Conservation (phyloP, 2,797 vertebrate genomes). For the Poecilia picta region DNA sequence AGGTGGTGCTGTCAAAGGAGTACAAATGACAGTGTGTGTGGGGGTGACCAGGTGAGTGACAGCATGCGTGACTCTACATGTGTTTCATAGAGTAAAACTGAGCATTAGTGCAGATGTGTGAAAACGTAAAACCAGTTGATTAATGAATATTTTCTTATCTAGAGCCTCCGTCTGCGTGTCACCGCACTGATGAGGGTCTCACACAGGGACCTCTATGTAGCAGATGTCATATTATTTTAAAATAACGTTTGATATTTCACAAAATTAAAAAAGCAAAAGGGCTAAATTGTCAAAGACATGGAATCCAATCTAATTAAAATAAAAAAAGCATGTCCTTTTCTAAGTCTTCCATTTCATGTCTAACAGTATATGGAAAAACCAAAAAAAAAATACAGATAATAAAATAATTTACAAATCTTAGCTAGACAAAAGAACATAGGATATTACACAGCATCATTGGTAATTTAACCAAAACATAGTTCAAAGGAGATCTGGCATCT, state of each 20-base stretch:
- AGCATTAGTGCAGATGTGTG: slow-evolving; percentile 31
- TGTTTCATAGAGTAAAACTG: slow-evolving; percentile 14
- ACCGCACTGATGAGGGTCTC: background rate
- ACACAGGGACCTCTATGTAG: background rate
- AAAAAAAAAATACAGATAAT: background rate
- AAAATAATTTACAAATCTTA: background rate
- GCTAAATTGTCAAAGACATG: background rate
- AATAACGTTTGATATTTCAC: background rate
- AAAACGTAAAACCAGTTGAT: slow-evolving; percentile 23
- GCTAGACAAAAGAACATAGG: too few species aligned
- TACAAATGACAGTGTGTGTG: slow-evolving; percentile 36
- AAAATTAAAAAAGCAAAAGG: background rate
- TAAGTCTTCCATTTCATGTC: background rate
- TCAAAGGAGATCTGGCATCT: background rate
- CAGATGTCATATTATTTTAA: background rate
- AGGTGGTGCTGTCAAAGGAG: slow-evolving; percentile 68
- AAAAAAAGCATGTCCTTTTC: background rate
- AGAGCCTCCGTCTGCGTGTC: background rate
- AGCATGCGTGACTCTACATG: slow-evolving; percentile 31
- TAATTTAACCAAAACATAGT: background rate
- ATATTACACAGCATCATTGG: background rate
- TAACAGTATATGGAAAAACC: background rate
- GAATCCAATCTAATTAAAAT: background rate
- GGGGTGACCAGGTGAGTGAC: slow-evolving; percentile 31
- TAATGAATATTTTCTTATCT: slow-evolving; percentile 14